Conservation (phyloP, 1,140 invertebrate genomes). For the Dinoponera quadriceps region DNA sequence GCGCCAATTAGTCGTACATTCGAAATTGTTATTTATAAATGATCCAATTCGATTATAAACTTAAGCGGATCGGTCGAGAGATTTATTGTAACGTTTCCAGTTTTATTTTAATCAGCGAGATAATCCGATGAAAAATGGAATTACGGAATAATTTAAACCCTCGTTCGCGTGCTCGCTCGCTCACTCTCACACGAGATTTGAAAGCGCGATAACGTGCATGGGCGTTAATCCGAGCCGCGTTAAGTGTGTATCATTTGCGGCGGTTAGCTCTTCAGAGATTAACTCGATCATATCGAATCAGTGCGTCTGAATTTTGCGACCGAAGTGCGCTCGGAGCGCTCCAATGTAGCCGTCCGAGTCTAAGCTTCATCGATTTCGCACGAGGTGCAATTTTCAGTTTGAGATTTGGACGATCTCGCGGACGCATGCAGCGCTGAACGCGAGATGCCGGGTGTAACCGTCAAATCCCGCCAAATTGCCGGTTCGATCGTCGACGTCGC, state of each 20-base stretch:
- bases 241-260: slow-evolving; percentile 25
- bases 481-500: slow-evolving; percentile 13
- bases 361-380: no score
- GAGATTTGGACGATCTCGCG: no score
- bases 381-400: no score
- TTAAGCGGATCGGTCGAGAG: not conserved
- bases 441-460: no score
- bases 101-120: slow-evolving; percentile 6
- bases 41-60: no score
- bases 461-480: slow-evolving; percentile 7
- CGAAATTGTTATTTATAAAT: no score
- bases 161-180: not conserved
- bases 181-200: not conserved
- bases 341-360: no score
- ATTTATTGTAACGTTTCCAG: not conserved
- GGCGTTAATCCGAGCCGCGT: slow-evolving; percentile 10
- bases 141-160: slow-evolving; percentile 14
- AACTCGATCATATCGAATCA: not conserved
- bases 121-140: not conserved
- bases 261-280: slow-evolving; percentile 19
- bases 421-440: no score
- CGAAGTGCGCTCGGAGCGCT: no score
- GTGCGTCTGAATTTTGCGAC: no score
- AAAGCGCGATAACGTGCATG: not conserved
- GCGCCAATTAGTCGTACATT: no score